Evolutionary conservation across 1,140 invertebrate species (phyloP).

Genomic region (Temnothorax curvispinosus): DNA sequence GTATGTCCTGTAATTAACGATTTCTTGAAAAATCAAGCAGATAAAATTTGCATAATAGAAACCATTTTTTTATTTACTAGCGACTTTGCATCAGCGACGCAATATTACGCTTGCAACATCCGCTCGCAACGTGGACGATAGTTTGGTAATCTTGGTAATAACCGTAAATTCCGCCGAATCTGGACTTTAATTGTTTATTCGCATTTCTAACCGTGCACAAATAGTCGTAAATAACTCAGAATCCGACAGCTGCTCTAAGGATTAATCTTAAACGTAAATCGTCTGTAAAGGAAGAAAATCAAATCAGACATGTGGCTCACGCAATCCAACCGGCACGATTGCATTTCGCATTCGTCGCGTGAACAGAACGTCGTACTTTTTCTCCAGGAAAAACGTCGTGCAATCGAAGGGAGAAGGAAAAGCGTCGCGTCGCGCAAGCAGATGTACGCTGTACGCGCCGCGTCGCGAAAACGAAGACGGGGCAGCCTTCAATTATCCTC

Average conservation of each 20-base stretch:
- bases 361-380: constrained; percentile 18
- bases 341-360: constrained; percentile 55
- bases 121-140: background rate
- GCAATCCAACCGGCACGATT: constrained; percentile 13
- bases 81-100: background rate
- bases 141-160: constrained; percentile 13
- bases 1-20: background rate
- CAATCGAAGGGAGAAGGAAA: constrained; percentile 17
- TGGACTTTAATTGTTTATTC: constrained; percentile 18
- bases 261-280: constrained; percentile 1
- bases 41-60: background rate
- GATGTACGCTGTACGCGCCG: constrained; percentile 7
- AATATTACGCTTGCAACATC: constrained; percentile 14
- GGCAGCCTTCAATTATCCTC: background rate
- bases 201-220: background rate
- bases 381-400: background rate
- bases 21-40: background rate
- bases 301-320: constrained; percentile 18
- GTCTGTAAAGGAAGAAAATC: background rate
- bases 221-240: constrained; percentile 24
- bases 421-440: constrained; percentile 20
- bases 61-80: background rate
- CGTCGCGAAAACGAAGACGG: constrained; percentile 16
- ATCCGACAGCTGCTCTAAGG: background rate
- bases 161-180: background rate